phyloP scores from a whole-genome alignment of 2,797 vertebrate genomes.

The Todus mexicanus region DNA sequence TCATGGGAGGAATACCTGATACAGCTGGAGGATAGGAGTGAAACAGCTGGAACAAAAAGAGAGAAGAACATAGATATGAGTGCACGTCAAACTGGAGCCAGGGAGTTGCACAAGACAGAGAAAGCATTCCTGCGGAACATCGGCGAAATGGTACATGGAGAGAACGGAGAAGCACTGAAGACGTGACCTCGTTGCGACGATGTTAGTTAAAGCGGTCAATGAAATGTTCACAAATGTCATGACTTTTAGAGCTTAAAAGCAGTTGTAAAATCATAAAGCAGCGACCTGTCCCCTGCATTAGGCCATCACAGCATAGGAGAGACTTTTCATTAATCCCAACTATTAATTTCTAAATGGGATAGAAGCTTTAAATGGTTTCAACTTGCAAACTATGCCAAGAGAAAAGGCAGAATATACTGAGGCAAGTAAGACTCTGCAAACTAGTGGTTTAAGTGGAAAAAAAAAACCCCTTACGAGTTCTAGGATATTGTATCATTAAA shows the following conservation, averaged over 20 bases:
- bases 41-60: constrained; percentile 86
- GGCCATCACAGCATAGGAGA: constrained; percentile 23
- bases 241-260: constrained; percentile 76
- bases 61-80: not conserved
- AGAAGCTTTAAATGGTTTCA: constrained; percentile 48
- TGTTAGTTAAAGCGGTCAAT: constrained; percentile 68
- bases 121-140: not conserved
- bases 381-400: constrained; percentile 37
- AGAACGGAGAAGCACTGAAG: not conserved
- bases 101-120: not conserved
- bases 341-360: constrained; percentile 63
- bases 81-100: not conserved
- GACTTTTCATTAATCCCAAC: constrained; percentile 8
- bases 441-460: constrained; percentile 55
- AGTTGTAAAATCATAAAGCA: constrained; percentile 72
- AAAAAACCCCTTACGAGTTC: constrained; percentile 42
- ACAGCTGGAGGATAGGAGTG: constrained; percentile 96
- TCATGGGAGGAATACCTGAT: constrained; percentile 96
- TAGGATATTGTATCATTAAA: constrained; percentile 73
- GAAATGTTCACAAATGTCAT: constrained; percentile 72
- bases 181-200: constrained; percentile 41
- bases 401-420: constrained; percentile 44
- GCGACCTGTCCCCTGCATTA: constrained; percentile 61
- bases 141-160: constrained; percentile 32
- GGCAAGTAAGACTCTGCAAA: constrained; percentile 55